Conservation (phyloP, 2,888 invertebrate genomes). For the Taenaris catops region DNA sequence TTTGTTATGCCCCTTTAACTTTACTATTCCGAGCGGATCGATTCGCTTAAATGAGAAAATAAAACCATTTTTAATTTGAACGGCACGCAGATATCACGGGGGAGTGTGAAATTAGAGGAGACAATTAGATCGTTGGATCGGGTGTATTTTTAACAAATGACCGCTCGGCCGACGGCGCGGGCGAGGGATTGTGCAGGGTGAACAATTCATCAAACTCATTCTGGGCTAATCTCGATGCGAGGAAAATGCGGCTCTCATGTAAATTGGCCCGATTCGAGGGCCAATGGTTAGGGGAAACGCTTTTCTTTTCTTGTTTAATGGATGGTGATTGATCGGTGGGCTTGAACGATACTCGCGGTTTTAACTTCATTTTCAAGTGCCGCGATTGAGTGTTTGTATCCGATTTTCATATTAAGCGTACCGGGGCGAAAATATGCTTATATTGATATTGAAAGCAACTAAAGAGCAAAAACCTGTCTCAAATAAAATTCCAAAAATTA, state of each 20-base stretch:
- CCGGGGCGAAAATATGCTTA: conserved; percentile 2
- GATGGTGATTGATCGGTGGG: conserved; percentile 78
- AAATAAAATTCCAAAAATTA: too few relatives aligned
- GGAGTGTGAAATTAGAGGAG: conserved; percentile 78
- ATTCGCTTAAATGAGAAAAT: conserved; percentile 5
- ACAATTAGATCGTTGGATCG: conserved; percentile 78
- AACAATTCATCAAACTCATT: conserved; percentile 80
- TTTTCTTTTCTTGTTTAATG: conserved; percentile 79
- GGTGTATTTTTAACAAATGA: conserved; percentile 80
- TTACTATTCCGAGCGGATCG: too few relatives aligned
- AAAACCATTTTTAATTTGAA: conserved; percentile 45
- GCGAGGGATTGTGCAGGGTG: conserved; percentile 34
- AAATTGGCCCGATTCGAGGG: conserved; percentile 77
- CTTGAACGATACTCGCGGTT: conserved; percentile 71
- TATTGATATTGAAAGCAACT: too few relatives aligned
- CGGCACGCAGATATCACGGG: conserved; percentile 62
- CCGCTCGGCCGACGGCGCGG: conserved; percentile 55
- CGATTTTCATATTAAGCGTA: conserved; percentile 33
- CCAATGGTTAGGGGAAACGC: conserved; percentile 76
- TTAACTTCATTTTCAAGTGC: conserved; percentile 67
- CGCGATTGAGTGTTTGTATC: conserved; percentile 52
- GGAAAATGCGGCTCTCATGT: conserved; percentile 80
- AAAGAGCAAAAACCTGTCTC: too few relatives aligned
- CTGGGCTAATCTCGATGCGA: conserved; percentile 78
- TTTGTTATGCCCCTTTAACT: too few relatives aligned